Evolutionary conservation across 2,797 vertebrate species (phyloP), one percentile per base, ranked within the genome.

Genomic region (Lagodon rhomboides): DNA sequence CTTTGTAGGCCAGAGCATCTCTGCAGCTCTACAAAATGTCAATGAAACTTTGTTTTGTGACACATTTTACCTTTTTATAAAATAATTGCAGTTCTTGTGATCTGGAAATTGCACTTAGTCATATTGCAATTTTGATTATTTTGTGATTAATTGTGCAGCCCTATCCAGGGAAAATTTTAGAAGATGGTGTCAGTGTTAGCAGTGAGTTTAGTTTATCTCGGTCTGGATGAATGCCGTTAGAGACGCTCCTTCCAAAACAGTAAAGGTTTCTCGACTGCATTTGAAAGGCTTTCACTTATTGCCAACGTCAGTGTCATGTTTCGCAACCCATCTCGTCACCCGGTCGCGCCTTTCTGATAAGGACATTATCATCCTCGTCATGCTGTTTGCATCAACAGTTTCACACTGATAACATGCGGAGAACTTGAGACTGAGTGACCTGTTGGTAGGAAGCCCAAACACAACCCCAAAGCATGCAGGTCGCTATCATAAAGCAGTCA

Each of bases 311-410:
- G 2, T 46, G 44, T 46, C 3, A 25, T 47, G 15, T 65, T 84
- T 27, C 49, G 25, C 61, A 71, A 71, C 23, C 1, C 11, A 27
- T 67, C 10, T 44, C 22, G 41, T 85, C 23, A 63, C 5, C 10
- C 0, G 66, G 71, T 30, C 62, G 17, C 13, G 16, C 34, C 43
- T 71, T 53, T 47, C 47, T 73, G 63, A 81, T 44, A 47, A 9
- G 4, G 7, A 30, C 15, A 15, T 63, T 62, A 43, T 74, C 25
- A 13, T 65, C 16, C 12, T 51, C 23, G 12, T 64, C 10, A 38
- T 58, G 47, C 18, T 50, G 7, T 67, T 73, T 12, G 16, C 63
- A 43, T 74, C 54, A 58, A 23, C 68, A 43, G 1, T 46, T 47
- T 34, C 7, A 63, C 23, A 34, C n/a, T 43, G 53, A 72, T 69